Conservation (phyloP, 1,140 invertebrate species). For the Drosophila seguyi region DNA sequence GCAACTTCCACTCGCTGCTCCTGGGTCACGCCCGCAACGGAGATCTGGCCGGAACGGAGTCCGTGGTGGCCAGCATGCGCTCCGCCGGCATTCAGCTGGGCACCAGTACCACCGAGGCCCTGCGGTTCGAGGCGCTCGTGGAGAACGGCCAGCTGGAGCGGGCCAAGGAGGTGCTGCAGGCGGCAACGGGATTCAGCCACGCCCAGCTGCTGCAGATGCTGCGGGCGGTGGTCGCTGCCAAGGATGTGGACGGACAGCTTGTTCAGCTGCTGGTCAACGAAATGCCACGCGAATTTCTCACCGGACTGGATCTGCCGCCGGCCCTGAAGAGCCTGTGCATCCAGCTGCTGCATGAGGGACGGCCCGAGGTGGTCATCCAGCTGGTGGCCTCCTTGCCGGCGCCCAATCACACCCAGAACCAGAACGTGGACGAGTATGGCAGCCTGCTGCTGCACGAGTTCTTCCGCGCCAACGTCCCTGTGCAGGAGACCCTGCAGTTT, state of each 20-base stretch:
- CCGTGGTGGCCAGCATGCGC: conserved; percentile 84
- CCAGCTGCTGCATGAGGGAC: conserved; percentile 55
- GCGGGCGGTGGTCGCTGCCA: conserved; percentile 12
- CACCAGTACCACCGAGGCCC: conserved; percentile 82
- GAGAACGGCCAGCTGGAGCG: conserved; percentile 73
- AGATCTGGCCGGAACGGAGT: conserved; percentile 73
- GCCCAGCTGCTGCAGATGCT: conserved; percentile 72
- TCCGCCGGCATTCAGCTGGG: conserved; percentile 71
- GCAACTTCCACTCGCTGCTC: conserved; percentile 86
- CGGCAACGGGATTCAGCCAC: conserved; percentile 41
- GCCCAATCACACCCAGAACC: conserved; percentile 63
- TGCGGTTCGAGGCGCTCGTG: conserved; percentile 87
- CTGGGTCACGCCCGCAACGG: conserved; percentile 86
- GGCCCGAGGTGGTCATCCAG: conserved; percentile 31
- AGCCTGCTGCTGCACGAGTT: conserved; percentile 64
- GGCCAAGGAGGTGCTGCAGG: conserved; percentile 54
- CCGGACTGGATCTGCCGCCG: conserved; percentile 56
- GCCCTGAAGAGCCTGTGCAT: conserved; percentile 63
- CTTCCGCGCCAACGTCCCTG: conserved; percentile 43
- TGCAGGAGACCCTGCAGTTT: conserved; percentile 62
- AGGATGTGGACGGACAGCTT: conserved; percentile 33
- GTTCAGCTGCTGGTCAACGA: conserved; percentile 52
- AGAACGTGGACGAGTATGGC: conserved; percentile 72
- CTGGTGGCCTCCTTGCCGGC: conserved; percentile 63
- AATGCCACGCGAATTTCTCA: conserved; percentile 58